phyloP scores from a whole-genome alignment of 2,113 vertebrate species.

The Rafetus swinhoei region DNA sequence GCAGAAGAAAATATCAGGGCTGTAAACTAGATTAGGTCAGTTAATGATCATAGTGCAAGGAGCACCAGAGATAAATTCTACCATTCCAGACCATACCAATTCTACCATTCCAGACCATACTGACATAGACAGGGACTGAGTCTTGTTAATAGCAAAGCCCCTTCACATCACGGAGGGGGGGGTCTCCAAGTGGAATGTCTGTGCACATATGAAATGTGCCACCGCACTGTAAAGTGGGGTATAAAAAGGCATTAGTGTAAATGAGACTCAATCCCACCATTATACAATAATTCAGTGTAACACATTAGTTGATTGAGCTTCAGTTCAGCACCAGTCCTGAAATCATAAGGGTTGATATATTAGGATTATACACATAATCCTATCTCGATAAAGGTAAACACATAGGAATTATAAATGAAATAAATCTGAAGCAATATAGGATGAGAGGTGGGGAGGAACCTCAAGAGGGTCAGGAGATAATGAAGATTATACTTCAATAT shows the following conservation, averaged over 20 bases:
- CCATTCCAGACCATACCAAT: not conserved
- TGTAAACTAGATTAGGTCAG: not conserved
- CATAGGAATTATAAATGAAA: slow-evolving; percentile 84
- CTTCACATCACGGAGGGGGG: not conserved
- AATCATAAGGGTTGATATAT: slow-evolving; percentile 62
- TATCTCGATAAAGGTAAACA: slow-evolving; percentile 85
- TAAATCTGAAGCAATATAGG: slow-evolving; percentile 81
- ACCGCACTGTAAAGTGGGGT: rapidly evolving
- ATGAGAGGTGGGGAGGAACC: slow-evolving; percentile 53
- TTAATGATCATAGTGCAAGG: not conserved
- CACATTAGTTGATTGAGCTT: slow-evolving; percentile 55
- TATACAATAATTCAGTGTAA: slow-evolving; percentile 11
- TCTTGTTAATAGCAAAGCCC: rapidly evolving
- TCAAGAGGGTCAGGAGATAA: slow-evolving; percentile 86
- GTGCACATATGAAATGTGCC: not conserved
- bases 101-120: not conserved
- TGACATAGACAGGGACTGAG: not conserved
- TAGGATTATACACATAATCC: slow-evolving; percentile 77
- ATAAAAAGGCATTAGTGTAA: not conserved
- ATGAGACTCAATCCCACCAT: not conserved
- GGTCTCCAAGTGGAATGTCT: not conserved
- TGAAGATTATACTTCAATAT: slow-evolving; percentile 88
- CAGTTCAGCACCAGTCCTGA: slow-evolving; percentile 54
- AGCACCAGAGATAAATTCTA: slow-evolving; percentile 20
- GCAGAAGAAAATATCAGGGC: not conserved